Percentiles rank a stretch among this genome's conserved stretches.
These are phyloP conservation scores for Macrophya annulata DNA, from an alignment of 2,888 invertebrate genomes.

Conservation along the genomic window DNA sequence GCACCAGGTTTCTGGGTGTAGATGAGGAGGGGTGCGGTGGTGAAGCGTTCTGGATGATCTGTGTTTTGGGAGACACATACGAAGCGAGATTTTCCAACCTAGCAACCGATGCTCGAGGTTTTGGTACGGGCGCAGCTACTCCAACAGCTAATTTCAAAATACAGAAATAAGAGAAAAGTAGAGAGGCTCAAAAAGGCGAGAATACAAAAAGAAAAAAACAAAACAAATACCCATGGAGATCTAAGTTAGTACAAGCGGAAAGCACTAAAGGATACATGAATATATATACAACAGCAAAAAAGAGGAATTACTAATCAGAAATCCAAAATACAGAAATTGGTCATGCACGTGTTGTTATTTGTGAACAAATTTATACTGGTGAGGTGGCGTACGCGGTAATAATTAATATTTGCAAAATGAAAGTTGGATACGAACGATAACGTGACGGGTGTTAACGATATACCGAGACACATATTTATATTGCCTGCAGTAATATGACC, in stretches of 20 bases:
- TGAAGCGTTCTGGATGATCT: slow-evolving; percentile 59
- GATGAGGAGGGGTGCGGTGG: slow-evolving; percentile 58
- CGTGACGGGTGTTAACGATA: not conserved
- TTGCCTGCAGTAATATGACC: slow-evolving; percentile 18
- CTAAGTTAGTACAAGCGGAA: slow-evolving; percentile 17
- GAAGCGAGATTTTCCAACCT: slow-evolving; percentile 48
- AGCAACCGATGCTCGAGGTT: slow-evolving; percentile 68
- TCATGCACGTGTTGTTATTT: not conserved
- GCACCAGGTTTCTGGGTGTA: slow-evolving; percentile 55
- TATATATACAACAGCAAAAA: slow-evolving; percentile 27
- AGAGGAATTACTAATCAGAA: not conserved
- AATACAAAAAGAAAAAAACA: not conserved
- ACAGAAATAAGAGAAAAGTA: slow-evolving; percentile 62
- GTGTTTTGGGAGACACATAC: slow-evolving; percentile 56
- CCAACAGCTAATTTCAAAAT: slow-evolving; percentile 63
- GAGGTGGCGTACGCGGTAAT: not conserved
- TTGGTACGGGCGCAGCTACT: slow-evolving; percentile 70
- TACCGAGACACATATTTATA: not conserved
- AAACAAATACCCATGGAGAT: slow-evolving; percentile 18
- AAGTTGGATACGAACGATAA: not conserved
- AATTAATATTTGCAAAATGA: too few species aligned
- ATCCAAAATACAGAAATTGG: not conserved
- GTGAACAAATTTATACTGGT: not conserved
- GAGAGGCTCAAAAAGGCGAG: slow-evolving; percentile 51
- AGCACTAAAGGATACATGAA: not conserved